Percentiles rank a stretch among this genome's conserved stretches.
phyloP scores from a whole-genome alignment of 2,113 vertebrate genomes.

The Dicrurus megarhynchus region DNA sequence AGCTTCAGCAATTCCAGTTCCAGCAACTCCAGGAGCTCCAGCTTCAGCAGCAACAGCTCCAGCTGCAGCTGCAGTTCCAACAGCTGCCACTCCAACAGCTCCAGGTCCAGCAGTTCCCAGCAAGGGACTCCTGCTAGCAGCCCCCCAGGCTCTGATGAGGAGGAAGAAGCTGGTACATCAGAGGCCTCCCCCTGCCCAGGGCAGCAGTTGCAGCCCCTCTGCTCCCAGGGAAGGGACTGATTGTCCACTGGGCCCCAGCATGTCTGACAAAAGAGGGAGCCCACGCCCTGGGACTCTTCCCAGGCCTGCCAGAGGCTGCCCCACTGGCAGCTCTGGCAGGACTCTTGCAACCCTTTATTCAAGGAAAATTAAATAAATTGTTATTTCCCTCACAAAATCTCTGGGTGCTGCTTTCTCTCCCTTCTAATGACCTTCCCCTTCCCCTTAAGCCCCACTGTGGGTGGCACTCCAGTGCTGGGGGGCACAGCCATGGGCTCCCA shows the following conservation, averaged over 20 bases:
- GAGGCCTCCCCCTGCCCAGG: not conserved
- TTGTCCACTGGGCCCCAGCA: too few relatives aligned
- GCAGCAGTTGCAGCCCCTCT: not conserved
- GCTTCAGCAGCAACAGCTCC: not conserved
- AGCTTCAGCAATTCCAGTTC: not conserved
- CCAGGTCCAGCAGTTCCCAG: not conserved
- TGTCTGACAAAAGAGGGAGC: not conserved
- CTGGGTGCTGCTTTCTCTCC: not conserved
- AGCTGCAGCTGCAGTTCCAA: not conserved
- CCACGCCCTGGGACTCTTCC: not conserved
- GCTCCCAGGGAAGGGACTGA: not conserved
- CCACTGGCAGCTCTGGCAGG: accelerated
- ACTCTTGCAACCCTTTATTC: too few relatives aligned
- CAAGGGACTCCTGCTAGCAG: not conserved
- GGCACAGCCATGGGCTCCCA: not conserved
- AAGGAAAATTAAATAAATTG: not conserved
- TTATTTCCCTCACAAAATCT: not conserved
- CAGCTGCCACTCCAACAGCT: not conserved
- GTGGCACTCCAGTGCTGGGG: not conserved
- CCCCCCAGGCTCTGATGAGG: not conserved
- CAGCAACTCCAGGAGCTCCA: not conserved
- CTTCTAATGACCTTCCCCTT: not conserved
- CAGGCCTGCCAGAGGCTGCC: not conserved
- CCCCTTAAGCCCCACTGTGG: accelerated
- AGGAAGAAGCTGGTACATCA: not conserved